Evolutionary conservation across 2,888 invertebrate species (phyloP), one percentile per base, ranked within the genome.

Genomic region (Schizaphis graminum): DNA sequence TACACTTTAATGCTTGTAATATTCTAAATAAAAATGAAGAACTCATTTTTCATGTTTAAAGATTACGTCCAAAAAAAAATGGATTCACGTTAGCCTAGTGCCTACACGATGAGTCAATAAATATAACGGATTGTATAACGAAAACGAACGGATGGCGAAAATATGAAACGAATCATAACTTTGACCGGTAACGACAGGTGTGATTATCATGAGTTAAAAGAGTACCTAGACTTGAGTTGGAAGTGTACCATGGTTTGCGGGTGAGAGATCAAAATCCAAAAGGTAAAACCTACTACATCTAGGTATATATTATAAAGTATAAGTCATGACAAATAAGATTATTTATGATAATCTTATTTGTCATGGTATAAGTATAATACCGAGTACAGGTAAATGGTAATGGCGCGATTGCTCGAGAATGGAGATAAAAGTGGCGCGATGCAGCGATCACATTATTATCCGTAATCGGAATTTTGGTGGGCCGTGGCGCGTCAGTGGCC

Each of bases 401-500:
- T 41, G 88, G 13, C 56, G 41, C 56, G 89, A 53, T 21, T 53
- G 5, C 16, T 21, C 16, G 53, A 21, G 11, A 49, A 11, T 49
- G 13, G 49, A 11, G 89, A 89, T 89, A 89, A 89, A 89, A 41
- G 57, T 89, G 89, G 89, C 89, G 89, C 89, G 89, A 88, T 88
- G 3, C 10, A 3, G 41, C 41, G 53, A 41, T 88, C n/a, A 21
- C 28, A 47, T 47, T 28, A 16, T 35, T 77, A 77, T 21, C 35
- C 35, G 77, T 77, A 77, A 7, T 35, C 35, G 2, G 77, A 0
- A 53, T 53, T 16, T 53, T 21, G 21, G 53, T 7, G 84, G 35
- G 35, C 35, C 77, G 77, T 88, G 88, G 53, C n/a, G 53, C 35
- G 88, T 35, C n/a, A n/a, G 53, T 28, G 44, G 11, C 11, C 44